These are phyloP conservation scores for Poecilus cupreus DNA, from an alignment of 2,888 invertebrate species.

Conservation along the genomic window DNA sequence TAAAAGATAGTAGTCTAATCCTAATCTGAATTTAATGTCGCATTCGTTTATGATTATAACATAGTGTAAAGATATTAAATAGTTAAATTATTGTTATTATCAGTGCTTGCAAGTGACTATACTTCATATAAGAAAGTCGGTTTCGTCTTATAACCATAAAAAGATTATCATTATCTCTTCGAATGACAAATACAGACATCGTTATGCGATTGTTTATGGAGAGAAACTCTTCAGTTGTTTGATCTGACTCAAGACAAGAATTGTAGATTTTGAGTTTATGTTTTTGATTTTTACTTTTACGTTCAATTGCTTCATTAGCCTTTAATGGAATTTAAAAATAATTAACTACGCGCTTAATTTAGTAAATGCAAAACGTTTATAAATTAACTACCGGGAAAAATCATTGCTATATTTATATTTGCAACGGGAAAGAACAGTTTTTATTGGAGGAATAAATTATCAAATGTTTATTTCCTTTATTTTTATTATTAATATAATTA, in stretches of 20 bases:
- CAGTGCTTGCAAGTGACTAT: neutral
- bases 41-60: neutral
- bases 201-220: constrained; percentile 31
- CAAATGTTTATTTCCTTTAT: no score
- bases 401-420: no score
- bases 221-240: constrained; percentile 4
- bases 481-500: no score
- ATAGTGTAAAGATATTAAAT: neutral
- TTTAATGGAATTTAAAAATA: neutral
- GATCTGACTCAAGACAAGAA: neutral
- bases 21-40: constrained; percentile 1
- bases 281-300: neutral
- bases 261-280: constrained; percentile 3
- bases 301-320: neutral
- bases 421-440: no score
- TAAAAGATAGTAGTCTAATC: neutral
- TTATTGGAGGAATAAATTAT: no score
- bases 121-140: constrained; percentile 14
- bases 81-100: constrained; percentile 22
- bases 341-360: neutral
- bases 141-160: constrained; percentile 30
- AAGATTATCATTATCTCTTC: constrained; percentile 27
- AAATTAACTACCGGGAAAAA: no score
- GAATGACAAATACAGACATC: constrained; percentile 23
- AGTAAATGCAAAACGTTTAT: no score